A percentile compares a stretch with the other conserved stretches of the same genome.
Evolutionary conservation across 2,113 vertebrate species (phyloP).

Genomic region (Phodopus roborovskii): DNA sequence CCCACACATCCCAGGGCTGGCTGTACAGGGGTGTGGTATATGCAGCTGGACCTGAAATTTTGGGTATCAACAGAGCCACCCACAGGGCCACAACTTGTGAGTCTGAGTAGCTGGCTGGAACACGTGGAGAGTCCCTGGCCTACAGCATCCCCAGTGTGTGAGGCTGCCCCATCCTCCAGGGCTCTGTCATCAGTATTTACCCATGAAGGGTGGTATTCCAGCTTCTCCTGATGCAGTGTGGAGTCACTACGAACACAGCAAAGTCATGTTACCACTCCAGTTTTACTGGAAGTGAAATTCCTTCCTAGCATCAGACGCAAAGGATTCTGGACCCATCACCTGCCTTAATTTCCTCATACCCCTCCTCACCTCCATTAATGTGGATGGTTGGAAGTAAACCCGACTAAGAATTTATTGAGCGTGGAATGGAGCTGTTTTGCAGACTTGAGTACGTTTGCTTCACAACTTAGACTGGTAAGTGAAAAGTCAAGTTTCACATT

Average conservation of each 20-base stretch:
- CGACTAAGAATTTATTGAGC: constrained; percentile 58
- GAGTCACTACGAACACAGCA: background rate
- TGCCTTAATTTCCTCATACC: background rate
- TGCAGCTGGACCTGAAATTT: background rate
- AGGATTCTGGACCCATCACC: background rate
- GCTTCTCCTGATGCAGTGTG: background rate
- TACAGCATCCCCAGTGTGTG: background rate
- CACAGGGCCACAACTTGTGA: background rate
- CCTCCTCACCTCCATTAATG: background rate
- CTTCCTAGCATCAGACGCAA: background rate
- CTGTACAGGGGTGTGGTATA: background rate
- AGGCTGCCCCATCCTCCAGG: background rate
- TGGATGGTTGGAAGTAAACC: constrained; percentile 20
- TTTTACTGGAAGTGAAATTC: background rate
- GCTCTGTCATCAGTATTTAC: background rate
- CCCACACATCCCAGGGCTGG: background rate
- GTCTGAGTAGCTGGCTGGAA: background rate
- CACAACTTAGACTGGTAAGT: background rate
- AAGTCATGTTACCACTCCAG: background rate
- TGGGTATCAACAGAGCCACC: background rate
- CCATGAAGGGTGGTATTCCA: background rate
- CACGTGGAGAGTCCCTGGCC: background rate
- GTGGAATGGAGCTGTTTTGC: background rate
- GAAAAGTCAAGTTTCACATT: background rate
- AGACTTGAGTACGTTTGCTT: constrained; percentile 16